Base-by-base conservation (phyloP, 2,888 invertebrate species). In the Zaprionus bogoriensis region DNA sequence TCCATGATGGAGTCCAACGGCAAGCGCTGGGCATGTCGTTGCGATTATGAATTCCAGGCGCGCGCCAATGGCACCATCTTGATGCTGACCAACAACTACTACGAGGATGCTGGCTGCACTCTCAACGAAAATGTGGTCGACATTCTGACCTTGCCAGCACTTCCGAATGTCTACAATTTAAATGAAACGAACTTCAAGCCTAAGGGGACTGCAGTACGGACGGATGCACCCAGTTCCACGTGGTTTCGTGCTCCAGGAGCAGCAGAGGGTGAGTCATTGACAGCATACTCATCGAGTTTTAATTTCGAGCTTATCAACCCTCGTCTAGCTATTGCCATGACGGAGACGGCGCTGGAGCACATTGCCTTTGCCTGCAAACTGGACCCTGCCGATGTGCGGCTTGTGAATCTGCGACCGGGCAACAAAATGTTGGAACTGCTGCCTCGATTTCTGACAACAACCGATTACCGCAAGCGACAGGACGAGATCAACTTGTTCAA, bases 1-100 rank as follows among this genome's bases (percentile, higher is more conserved):
- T 93, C 94, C 17, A 96, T 95, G 88, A 94, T 96, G 94, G 92
- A 93, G 51, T 91, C 93, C 2, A 80, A 94, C 2, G 96, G 96
- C 1, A 95, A 95, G 87, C 91, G 96, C 20, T 90, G 91, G 45
- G 93, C 95, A 0, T 91, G 92, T 25, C 92, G 92, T 1, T 90
- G 92, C 1, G 93, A 94, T 57, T 96, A 95, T 87, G 94, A 95
- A 87, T 94, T 92, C 1, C 94, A 93, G 0, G 92, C 93, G 0
- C 92, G 93, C 66, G 91, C 92, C 27, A 89, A 92, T 1, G 96
- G 96, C 1, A 92, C 92, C 47, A 94, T 96, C 47, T 93, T 94
- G 47, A 93, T 93, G 69, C 76, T 97, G 39, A 92, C 93, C 59
- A 92, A 91, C 25, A 90, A 90, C n/a, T 79, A 93, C 19, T 93